A percentile compares a stretch with the other conserved stretches of the same genome.
Conservation (phyloP, 2,113 vertebrate species). For the Cathartes aura region DNA sequence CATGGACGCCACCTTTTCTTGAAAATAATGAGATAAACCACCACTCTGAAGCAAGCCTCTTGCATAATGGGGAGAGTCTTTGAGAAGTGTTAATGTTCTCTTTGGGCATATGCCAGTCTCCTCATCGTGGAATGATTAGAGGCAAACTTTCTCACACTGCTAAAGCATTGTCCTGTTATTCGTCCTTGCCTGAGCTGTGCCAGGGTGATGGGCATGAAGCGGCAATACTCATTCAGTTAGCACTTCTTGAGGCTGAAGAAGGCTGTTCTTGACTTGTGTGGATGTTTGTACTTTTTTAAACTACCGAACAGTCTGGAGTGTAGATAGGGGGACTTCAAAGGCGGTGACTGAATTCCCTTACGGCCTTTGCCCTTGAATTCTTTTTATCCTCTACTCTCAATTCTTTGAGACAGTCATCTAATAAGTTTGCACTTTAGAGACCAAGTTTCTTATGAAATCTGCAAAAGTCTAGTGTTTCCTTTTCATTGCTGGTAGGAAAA, state of each 20-base stretch:
- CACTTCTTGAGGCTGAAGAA: background rate
- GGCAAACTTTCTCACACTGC: background rate
- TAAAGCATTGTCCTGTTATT: background rate
- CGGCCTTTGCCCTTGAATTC: rapidly evolving
- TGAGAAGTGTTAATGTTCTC: background rate
- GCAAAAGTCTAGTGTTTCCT: background rate
- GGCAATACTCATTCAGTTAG: background rate
- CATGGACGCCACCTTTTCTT: rapidly evolving
- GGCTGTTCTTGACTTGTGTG: background rate
- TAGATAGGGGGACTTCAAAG: background rate
- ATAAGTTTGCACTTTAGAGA: background rate
- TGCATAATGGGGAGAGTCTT: background rate
- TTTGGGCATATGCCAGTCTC: background rate
- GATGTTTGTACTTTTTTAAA: background rate
- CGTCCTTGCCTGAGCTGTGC: background rate
- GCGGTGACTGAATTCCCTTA: background rate
- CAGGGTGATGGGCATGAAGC: background rate
- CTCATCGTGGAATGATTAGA: background rate
- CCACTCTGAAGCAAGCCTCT: background rate
- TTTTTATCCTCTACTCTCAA: background rate
- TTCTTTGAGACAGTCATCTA: background rate
- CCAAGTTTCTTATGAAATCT: background rate
- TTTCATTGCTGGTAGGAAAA: background rate
- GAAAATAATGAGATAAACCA: background rate
- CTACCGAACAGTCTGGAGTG: background rate